Evolutionary conservation across 2,888 invertebrate species (phyloP).

Genomic region (Actias luna): DNA sequence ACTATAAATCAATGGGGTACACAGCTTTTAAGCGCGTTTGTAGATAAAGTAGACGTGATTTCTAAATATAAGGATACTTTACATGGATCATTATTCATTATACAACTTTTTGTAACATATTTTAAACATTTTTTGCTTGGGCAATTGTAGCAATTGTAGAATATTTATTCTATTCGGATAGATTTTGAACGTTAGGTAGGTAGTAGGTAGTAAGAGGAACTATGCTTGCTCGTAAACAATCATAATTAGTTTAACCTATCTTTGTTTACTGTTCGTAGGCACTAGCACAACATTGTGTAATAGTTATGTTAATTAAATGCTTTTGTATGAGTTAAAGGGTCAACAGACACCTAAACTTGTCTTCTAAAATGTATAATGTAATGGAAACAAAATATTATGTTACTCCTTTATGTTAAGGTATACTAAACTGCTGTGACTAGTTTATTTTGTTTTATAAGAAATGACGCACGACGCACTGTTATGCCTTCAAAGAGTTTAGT

Average conservation of each 20-base stretch:
- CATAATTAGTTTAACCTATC: neutral
- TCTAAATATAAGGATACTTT: neutral
- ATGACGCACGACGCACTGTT: neutral
- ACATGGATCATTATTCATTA: neutral
- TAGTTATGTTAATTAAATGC: neutral
- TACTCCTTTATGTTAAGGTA: neutral
- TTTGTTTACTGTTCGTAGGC: neutral
- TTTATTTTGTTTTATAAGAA: neutral
- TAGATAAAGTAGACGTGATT: constrained; percentile 10
- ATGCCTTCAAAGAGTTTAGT: neutral
- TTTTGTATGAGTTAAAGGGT: neutral
- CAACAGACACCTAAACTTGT: neutral
- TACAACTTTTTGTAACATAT: too few relatives aligned
- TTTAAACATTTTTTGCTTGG: too few relatives aligned
- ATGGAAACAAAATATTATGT: neutral
- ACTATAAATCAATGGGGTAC: constrained; percentile 16
- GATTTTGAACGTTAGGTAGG: too few relatives aligned
- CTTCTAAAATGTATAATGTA: neutral
- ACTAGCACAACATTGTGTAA: neutral
- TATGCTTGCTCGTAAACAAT: neutral
- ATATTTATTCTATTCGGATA: too few relatives aligned
- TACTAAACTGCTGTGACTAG: neutral
- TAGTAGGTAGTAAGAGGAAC: too few relatives aligned
- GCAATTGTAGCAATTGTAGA: too few relatives aligned
- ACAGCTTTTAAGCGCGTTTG: constrained; percentile 5